Base-by-base conservation (phyloP, 2,888 invertebrate species). In the Patella caerulea region DNA sequence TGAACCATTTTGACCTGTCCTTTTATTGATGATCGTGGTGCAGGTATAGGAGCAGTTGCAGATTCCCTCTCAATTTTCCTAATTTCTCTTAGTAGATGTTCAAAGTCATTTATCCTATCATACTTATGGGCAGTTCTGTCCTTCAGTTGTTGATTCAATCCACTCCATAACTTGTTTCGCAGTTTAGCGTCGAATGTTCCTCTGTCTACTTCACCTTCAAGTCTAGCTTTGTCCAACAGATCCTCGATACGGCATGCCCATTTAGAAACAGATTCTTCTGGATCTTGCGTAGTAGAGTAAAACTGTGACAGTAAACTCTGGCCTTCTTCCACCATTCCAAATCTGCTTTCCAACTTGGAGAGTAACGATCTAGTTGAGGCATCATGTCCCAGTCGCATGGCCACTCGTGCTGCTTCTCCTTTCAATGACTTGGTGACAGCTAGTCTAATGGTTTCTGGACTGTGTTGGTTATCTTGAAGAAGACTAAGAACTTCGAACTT, bases 221-320 rank as follows among this genome's bases (percentile, higher is more conserved):
- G 19, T 17, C 15, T 9, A 14, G 59, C 59, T 17, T 59, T 59
- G 59, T 9, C 59, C 15, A 59, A 59, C 15, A 59, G 19, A 17
- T 59, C 59, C 19, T 59, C 59, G 11, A 59, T 14, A 14, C 59
- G 11, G 19, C 59, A 59, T 14, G 59, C 11, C 59, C 14, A 59
- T 17, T 59, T 59, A 7, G 59, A 59, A 59, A 59, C 59, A n/a
- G 59, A 59, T 59, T 59, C 59, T 14, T 59, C 59, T n/a, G 59
- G 17, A n/a, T n/a, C 59, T 59, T 59, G 59, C 7, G 59, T 59
- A 14, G 59, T 19, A n/a, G 15, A 59, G 11, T 59, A 59, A 59
- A 59, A 59, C 59, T 59, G 59, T 12, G 15, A 59, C 17, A 59
- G 17, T 19, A 59, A 59, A 59, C 59, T 59, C 59, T 59, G 59